phyloP scores from a whole-genome alignment of 2,113 vertebrate species.

The Paramormyrops kingsleyae region DNA sequence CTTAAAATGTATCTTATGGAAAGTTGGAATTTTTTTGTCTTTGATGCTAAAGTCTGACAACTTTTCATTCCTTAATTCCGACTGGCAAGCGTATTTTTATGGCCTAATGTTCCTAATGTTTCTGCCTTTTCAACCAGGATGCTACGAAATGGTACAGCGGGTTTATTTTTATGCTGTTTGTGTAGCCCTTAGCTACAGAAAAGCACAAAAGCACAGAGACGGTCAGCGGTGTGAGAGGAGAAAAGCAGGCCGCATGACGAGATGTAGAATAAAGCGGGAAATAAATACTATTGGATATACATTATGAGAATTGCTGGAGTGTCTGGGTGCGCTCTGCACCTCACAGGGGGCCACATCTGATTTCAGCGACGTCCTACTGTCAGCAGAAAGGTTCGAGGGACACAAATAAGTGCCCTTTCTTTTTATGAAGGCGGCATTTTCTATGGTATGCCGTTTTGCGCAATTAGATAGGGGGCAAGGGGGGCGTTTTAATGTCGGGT shows the following conservation, averaged over 20 bases:
- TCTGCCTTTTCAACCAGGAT: not conserved
- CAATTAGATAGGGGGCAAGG: not conserved
- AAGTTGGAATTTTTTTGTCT: not conserved
- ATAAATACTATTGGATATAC: not conserved
- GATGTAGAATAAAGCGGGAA: not conserved
- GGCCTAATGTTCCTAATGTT: not conserved
- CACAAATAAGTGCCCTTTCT: slow-evolving; percentile 20
- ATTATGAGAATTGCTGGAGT: not conserved
- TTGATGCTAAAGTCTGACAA: not conserved
- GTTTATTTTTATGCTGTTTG: slow-evolving; percentile 35
- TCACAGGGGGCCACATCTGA: slow-evolving; percentile 33
- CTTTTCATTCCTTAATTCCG: not conserved
- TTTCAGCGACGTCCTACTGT: slow-evolving; percentile 41
- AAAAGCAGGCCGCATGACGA: not conserved
- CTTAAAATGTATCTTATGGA: not conserved
- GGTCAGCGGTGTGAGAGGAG: not conserved
- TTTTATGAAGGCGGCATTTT: slow-evolving; percentile 45
- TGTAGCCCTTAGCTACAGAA: not conserved
- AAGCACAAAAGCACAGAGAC: not conserved
- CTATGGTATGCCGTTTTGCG: slow-evolving; percentile 26
- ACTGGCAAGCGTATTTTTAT: not conserved
- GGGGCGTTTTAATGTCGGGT: not conserved
- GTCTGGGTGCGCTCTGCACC: slow-evolving; percentile 31
- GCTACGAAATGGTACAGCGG: not conserved
- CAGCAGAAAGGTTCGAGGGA: slow-evolving; percentile 43